phyloP scores from a whole-genome alignment of 2,113 vertebrate species.

The Pollachius pollachius region DNA sequence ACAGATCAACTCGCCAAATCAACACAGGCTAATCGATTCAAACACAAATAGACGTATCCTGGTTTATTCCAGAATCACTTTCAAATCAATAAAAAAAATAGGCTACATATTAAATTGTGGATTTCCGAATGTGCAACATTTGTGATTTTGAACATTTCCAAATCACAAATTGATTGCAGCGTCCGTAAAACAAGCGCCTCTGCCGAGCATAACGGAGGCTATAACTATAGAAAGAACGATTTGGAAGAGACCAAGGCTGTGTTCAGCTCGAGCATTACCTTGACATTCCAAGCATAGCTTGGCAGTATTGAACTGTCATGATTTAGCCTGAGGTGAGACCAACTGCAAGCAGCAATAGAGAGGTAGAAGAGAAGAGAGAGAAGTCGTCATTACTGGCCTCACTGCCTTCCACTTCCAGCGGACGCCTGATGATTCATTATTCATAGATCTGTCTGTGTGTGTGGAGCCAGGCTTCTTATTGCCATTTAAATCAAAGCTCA shows the following conservation, averaged over 20 bases:
- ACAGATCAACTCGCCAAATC: no score
- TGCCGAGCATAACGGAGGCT: no score
- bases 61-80: not conserved
- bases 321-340: conserved; percentile 68
- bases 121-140: not conserved
- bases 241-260: conserved; percentile 43
- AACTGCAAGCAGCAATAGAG: conserved; percentile 42
- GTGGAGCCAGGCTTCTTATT: conserved; percentile 68
- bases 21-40: no score
- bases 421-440: conserved; percentile 64
- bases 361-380: conserved; percentile 57
- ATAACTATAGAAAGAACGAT: conserved; percentile 5
- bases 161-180: no score
- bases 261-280: conserved; percentile 63
- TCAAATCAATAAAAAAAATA: not conserved
- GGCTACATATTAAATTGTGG: not conserved
- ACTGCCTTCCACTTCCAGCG: conserved; percentile 32
- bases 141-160: no score
- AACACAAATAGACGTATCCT: no score
- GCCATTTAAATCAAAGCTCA: conserved; percentile 74
- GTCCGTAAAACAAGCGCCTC: no score
- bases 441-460: conserved; percentile 58
- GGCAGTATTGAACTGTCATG: conserved; percentile 78
- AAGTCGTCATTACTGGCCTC: conserved; percentile 50
- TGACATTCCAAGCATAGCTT: conserved; percentile 79